A percentile compares a stretch with the other conserved stretches of the same genome.
phyloP scores from a whole-genome alignment of 2,888 invertebrate species.

The Catocala fraxini region DNA sequence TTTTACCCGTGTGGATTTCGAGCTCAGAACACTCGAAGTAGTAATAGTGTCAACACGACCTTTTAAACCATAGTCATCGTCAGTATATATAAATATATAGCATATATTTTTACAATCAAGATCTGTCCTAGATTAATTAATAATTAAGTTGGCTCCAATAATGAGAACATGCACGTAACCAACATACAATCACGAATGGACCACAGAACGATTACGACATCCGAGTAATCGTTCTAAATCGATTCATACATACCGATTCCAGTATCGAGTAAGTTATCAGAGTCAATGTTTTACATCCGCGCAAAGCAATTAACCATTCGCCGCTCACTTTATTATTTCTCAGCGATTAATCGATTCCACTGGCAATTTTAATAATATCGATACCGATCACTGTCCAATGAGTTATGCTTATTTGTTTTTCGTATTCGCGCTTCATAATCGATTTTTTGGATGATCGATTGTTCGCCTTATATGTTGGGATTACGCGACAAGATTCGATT shows the following conservation, averaged over 20 bases:
- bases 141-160: conserved; percentile 6
- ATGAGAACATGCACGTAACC: conserved; percentile 12
- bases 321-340: conserved; percentile 75
- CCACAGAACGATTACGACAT: conserved; percentile 40
- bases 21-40: no score
- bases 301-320: conserved; percentile 80
- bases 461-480: conserved; percentile 44
- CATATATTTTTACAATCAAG: conserved; percentile 4
- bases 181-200: conserved; percentile 23
- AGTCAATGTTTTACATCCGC: conserved; percentile 68
- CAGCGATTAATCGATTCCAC: conserved; percentile 79
- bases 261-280: conserved; percentile 72
- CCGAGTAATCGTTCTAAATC: conserved; percentile 45
- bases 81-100: background rate
- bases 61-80: no score
- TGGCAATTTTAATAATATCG: conserved; percentile 79
- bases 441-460: conserved; percentile 56
- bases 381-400: conserved; percentile 75
- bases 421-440: conserved; percentile 59
- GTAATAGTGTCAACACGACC: no score
- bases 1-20: no score
- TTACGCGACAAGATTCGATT: conserved; percentile 56
- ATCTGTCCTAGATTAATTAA: conserved; percentile 7
- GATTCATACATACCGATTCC: conserved; percentile 39
- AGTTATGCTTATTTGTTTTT: conserved; percentile 84